Evolutionary conservation across 2,797 vertebrate genomes (phyloP).

Genomic region (Oreortyx pictus): DNA sequence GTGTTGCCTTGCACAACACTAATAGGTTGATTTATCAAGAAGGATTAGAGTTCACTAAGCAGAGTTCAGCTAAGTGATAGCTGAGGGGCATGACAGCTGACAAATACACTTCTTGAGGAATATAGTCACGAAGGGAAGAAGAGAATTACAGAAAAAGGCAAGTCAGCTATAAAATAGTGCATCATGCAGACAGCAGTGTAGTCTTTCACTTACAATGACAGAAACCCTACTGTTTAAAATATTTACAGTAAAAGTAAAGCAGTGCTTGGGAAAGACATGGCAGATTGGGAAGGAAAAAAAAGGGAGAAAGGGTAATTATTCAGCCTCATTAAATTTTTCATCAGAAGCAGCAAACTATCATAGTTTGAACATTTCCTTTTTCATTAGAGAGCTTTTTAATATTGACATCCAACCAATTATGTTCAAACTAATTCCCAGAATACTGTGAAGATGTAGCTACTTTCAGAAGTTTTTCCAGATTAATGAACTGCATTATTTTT

Average conservation of each 20-base stretch:
- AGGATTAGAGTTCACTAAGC: background rate
- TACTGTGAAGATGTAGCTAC: slow-evolving; percentile 37
- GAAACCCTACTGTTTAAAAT: background rate
- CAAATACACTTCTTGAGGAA: background rate
- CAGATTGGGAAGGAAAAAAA: background rate
- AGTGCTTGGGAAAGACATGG: background rate
- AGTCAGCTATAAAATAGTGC: background rate
- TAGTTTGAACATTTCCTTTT: slow-evolving; percentile 57
- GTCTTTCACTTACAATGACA: background rate
- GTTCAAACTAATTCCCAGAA: slow-evolving; percentile 69
- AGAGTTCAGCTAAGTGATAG: background rate
- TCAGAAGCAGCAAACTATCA: slow-evolving; percentile 55
- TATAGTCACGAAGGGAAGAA: background rate
- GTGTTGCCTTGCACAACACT: background rate
- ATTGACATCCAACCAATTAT: slow-evolving; percentile 71
- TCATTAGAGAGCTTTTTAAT: slow-evolving; percentile 67
- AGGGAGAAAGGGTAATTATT: slow-evolving; percentile 54
- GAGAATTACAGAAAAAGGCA: background rate
- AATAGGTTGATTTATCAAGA: slow-evolving; percentile 35
- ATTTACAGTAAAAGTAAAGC: slow-evolving; percentile 4
- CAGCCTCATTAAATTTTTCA: slow-evolving; percentile 67
- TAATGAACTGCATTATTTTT: slow-evolving; percentile 73
- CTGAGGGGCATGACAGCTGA: slow-evolving; percentile 24
- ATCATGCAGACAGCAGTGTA: background rate
- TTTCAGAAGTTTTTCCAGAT: slow-evolving; percentile 70